Evolutionary conservation across 2,888 invertebrate genomes (phyloP).

Genomic region (Ephialtes manifestator): DNA sequence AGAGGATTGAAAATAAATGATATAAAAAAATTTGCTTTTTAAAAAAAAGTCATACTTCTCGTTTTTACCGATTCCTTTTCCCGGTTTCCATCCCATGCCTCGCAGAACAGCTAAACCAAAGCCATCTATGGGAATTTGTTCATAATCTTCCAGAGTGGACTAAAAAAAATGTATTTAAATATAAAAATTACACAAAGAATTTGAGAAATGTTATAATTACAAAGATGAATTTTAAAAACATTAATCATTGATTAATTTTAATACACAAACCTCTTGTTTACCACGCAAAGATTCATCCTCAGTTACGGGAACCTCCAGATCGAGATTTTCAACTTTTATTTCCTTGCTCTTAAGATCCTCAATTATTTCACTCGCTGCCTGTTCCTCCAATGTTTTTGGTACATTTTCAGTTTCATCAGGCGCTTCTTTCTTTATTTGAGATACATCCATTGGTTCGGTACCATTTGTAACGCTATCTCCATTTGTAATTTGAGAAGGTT

Average conservation of each 20-base stretch:
- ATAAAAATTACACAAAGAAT: not conserved
- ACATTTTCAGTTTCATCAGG: constrained; percentile 59
- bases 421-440: constrained; percentile 76
- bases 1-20: not conserved
- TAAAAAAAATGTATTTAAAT: constrained; percentile 80
- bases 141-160: constrained; percentile 90
- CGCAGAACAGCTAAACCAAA: constrained; percentile 97
- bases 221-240: too few relatives aligned
- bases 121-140: constrained; percentile 90
- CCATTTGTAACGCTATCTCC: constrained; percentile 63
- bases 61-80: constrained; percentile 88
- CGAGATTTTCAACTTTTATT: constrained; percentile 81
- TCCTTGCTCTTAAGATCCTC: constrained; percentile 87
- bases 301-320: constrained; percentile 88
- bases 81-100: constrained; percentile 97
- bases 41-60: constrained; percentile 82
- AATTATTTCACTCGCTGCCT: constrained; percentile 91
- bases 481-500: constrained; percentile 8
- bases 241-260: not conserved
- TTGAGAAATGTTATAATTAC: not conserved
- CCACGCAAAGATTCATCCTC: constrained; percentile 88
- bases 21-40: not conserved
- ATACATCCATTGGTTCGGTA: constrained; percentile 59
- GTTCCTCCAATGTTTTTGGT: constrained; percentile 88
- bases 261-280: constrained; percentile 88